Conservation (phyloP, 2,113 vertebrate genomes). For the Saguinus imperator region DNA sequence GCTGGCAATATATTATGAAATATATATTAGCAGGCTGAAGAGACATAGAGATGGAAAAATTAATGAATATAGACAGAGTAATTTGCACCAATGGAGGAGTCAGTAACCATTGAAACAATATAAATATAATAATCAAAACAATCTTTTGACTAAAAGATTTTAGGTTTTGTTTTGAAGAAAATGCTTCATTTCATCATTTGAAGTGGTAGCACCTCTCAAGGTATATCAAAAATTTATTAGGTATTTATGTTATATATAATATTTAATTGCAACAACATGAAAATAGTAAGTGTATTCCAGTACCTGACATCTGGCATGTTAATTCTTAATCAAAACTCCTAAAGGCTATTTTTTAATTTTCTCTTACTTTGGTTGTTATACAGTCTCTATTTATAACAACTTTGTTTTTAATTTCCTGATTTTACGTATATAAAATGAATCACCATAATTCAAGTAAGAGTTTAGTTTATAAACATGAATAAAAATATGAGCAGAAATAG, state of each 20-base stretch:
- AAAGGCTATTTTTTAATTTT: conserved; percentile 8
- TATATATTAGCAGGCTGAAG: not conserved
- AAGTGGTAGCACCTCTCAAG: not conserved
- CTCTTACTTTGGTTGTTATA: not conserved
- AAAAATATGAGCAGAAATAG: not conserved
- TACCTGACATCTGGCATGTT: not conserved
- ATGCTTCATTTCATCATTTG: not conserved
- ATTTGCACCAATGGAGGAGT: not conserved
- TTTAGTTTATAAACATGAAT: not conserved
- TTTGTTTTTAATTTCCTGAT: not conserved
- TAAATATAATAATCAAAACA: not conserved
- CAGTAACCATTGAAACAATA: not conserved
- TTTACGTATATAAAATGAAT: conserved; percentile 27
- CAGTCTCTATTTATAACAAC: not conserved
- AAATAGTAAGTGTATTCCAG: not conserved
- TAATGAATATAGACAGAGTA: not conserved
- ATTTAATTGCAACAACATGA: not conserved
- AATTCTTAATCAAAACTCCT: not conserved
- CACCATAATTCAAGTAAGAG: not conserved
- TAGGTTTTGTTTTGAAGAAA: not conserved
- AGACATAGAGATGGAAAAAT: not conserved
- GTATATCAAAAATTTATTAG: not conserved
- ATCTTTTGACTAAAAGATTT: not conserved
- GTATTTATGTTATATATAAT: not conserved
- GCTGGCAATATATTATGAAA: not conserved